A percentile compares a stretch with the other conserved stretches of the same genome.
Evolutionary conservation across 1,140 invertebrate species (phyloP).

Genomic region (Tribolium madens): DNA sequence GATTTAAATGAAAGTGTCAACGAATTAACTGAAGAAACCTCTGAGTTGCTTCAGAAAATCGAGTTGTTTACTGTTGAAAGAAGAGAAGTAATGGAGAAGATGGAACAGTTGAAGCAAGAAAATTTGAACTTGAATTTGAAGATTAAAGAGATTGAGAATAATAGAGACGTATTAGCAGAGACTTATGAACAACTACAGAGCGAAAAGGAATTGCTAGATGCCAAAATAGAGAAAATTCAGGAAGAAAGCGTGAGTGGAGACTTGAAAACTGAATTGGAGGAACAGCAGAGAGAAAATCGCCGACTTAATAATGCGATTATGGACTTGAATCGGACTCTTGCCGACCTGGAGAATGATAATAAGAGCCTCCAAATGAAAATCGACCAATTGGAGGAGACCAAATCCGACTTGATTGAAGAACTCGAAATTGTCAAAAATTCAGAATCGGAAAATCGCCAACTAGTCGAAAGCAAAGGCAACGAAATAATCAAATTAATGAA

Average conservation of each 20-base stretch:
- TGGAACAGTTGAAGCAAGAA: constrained; percentile 74
- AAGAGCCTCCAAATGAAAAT: constrained; percentile 47
- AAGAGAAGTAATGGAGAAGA: constrained; percentile 76
- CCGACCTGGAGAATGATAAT: constrained; percentile 56
- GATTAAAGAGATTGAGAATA: constrained; percentile 70
- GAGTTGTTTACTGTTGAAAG: constrained; percentile 75
- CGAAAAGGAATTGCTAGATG: constrained; percentile 64
- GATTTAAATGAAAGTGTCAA: constrained; percentile 69
- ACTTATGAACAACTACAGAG: constrained; percentile 65
- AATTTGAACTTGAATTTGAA: constrained; percentile 70
- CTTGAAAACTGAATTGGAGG: constrained; percentile 45
- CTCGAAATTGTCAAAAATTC: constrained; percentile 38
- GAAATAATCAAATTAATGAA: constrained; percentile 57
- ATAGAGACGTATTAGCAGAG: constrained; percentile 68
- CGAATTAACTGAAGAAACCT: constrained; percentile 70
- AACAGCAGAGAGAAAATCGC: constrained; percentile 66
- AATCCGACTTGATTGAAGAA: constrained; percentile 3
- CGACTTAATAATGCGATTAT: constrained; percentile 56
- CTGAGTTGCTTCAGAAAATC: constrained; percentile 75
- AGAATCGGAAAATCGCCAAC: constrained; percentile 50
- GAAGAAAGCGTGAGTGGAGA: not conserved
- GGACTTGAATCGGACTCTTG: constrained; percentile 56
- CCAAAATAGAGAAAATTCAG: constrained; percentile 57
- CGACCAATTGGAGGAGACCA: constrained; percentile 40
- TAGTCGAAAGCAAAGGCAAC: constrained; percentile 50